Evolutionary conservation across 2,797 vertebrate genomes (phyloP), one percentile per base, ranked within the genome.

Genomic region (Myripristis murdjan): DNA sequence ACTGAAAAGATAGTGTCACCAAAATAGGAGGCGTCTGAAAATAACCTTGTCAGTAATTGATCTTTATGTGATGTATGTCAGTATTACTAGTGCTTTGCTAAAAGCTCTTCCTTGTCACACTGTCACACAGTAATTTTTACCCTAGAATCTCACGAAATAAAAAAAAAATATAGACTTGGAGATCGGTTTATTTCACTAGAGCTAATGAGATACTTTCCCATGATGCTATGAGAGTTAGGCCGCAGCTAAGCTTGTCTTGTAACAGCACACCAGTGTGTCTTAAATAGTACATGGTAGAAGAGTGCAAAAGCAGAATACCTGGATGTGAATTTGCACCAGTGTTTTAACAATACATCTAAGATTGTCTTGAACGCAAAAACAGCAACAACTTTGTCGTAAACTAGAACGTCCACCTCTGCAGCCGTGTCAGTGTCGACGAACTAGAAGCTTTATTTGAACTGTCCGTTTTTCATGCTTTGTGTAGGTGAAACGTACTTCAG

Each of bases 341-440:
- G 31, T 66, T 68, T 44, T 26, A 62, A 61, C 11, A 39, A 54
- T 53, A 23, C 61, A 8, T 79, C 47, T 70, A 31, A 65, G 11
- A 33, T 75, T 85, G 78, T 82, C 77, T 84, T 84, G 56, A 75
- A 54, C 20, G 9, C 16, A 28, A 52, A 66, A 82, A 56, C 31
- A 64, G 12, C 44, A 4, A 68, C 18, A 23, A 24, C 49, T 59
- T 55, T 46, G 62, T 81, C 71, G 53, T 33, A 43, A 43, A 37
- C 35, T 61, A 15, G 52, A 51, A 67, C 55, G 4, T 68, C 16
- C 5, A 64, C n/a, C 2, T 60, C 39, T 53, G 20, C 26, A 47
- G 48, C 28, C 16, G 28, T 20, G 24, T 62, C 37, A 15, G 3
- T 70, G 68, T 65, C 22, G 62, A 15, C 48, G 12, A 39, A 48